Base-by-base conservation (phyloP, 2,888 invertebrate species). In the Papilio gigon region DNA sequence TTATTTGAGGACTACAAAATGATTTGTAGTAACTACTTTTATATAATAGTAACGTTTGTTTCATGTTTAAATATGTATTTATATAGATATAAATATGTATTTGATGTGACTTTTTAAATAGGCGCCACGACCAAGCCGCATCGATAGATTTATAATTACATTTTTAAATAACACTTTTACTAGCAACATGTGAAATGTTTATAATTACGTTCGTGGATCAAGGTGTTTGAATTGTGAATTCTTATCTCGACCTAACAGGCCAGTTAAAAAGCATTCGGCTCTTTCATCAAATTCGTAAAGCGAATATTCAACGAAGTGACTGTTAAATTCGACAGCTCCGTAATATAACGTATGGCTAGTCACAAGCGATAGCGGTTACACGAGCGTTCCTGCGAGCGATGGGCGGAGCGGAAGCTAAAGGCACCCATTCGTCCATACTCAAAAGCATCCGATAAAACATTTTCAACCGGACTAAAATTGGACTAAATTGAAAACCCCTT, bases 261-360 rank as follows among this genome's bases (percentile, higher is more conserved):
- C 72, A 67, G 70, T 67, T 71, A 76, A 80, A 79, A 79, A 67
- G 71, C 75, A 71, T 71, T 67, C 64, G 69, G 65, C 71, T 72
- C 77, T 81, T 82, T 80, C 78, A 82, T 78, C 74, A 76, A 78
- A 81, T 79, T 78, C 72, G 75, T 73, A 74, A 68, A 75, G 75
- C 77, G 78, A 81, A 78, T 81, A 82, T 80, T 72, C 74, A 74
- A 73, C 71, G 79, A 77, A 82, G 75, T 84, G 83, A 83, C 84
- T 83, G 81, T 79, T 82, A 84, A 85, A 85, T 82, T 85, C 78
- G 78, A 84, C 81, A 81, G 80, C 80, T 75, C 75, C 30, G 30
- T 27, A 9, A 17, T 80, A 72, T 73, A 70, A 70, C 65, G 71
- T 73, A 71, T 73, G 72, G 69, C 71, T 64, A 61, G 64, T 69